These are phyloP conservation scores for Alethe diademata DNA, from an alignment of 2,113 vertebrate genomes.

Conservation along the genomic window DNA sequence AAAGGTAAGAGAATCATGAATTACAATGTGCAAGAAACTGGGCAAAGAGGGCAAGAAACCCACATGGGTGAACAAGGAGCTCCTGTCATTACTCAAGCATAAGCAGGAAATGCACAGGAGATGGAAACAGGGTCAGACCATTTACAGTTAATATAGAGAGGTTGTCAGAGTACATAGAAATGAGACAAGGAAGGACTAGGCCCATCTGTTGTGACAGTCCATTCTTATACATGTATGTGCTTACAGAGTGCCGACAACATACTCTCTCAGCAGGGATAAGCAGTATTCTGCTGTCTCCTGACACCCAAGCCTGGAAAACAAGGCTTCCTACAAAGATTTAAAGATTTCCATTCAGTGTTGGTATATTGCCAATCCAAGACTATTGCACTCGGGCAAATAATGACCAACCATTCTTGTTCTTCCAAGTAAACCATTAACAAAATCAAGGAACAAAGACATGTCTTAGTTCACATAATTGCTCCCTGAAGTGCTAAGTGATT, in stretches of 20 bases:
- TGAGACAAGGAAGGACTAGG: neutral
- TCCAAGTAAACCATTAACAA: neutral
- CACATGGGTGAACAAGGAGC: neutral
- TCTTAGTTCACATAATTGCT: neutral
- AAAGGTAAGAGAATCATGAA: neutral
- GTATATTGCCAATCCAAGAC: neutral
- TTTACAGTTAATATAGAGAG: neutral
- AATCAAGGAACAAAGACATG: neutral
- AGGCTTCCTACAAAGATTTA: neutral
- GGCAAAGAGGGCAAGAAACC: neutral
- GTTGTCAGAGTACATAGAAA: neutral
- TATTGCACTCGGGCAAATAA: neutral
- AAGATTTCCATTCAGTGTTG: neutral
- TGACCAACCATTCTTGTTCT: neutral
- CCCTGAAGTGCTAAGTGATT: neutral
- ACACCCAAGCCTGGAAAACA: neutral
- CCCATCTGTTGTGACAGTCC: neutral
- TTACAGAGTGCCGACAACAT: neutral
- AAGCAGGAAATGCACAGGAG: neutral
- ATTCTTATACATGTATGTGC: neutral
- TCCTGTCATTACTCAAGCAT: neutral
- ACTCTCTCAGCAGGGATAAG: neutral
- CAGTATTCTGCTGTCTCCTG: neutral
- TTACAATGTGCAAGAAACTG: neutral
- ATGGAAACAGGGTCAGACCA: neutral